Evolutionary conservation across 92 coral and sea anemone species (phyloP), one percentile per base, ranked within the genome.

Genomic region (Anthopleura xanthogrammica): DNA sequence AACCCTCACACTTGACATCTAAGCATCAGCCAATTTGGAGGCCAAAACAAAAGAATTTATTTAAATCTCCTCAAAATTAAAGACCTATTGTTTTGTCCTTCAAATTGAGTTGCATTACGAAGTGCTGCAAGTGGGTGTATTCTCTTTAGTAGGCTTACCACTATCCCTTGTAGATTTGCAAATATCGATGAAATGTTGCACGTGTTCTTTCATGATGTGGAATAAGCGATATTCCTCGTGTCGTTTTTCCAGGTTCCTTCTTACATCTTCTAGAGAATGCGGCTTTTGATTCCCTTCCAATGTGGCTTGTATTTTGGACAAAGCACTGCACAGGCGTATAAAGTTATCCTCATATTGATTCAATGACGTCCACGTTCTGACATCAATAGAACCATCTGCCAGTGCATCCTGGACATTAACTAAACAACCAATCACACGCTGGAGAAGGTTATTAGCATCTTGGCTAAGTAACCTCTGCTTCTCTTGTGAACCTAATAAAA

Each of bases 281-380:
- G 58, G 42, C 73, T 75, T 75, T 55, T 29, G 66, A 0, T 29
- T 24, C 13, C 39, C 54, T 29, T 62, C 70, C 3, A 57, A 3
- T 3, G 10, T 52, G 22, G 56, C 52, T 60, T 62, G 83, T 46
- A 87, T 54, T 77, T 83, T 87, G 40, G 43, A 60, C 77, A 87
- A 62, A 50, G 80, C 78, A 56, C 16, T 13, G 86, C 82, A 82
- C 39, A 87, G 83, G 4, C 48, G 57, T 42, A 43, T 23, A 54
- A 82, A 87, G 71, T 48, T 79, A 75, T 76, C 82, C 68, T 76
- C 16, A 74, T 87, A 77, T 50, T 81, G 82, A 55, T 24, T 43
- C 74, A 86, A n/a, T 39, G 60, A 79, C 7, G 4, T 41, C n/a
- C 71, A 60, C 24, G 79, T 70, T 79, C 62, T 52, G 14, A 85